Evolutionary conservation across 1,140 invertebrate species (phyloP).

Genomic region (Lepidotrigona ventralis): DNA sequence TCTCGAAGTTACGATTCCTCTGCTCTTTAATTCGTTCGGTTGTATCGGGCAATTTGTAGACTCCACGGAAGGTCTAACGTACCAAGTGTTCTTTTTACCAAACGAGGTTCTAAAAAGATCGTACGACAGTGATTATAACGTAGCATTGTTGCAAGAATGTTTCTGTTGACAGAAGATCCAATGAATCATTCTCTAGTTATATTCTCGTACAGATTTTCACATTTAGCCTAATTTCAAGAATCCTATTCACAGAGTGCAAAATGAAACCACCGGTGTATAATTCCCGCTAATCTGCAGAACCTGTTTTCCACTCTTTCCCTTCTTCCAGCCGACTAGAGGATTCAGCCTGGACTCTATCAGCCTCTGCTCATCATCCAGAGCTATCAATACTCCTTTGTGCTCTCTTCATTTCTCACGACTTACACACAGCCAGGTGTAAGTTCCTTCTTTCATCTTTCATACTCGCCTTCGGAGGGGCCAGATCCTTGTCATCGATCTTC

Average conservation of each 20-base stretch:
- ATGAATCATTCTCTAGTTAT: too few species aligned
- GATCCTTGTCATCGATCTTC: slow-evolving; percentile 36
- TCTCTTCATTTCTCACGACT: slow-evolving; percentile 30
- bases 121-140: too few species aligned
- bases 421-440: background rate
- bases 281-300: background rate
- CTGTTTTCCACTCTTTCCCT: background rate
- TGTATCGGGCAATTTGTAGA: background rate
- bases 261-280: background rate
- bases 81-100: background rate
- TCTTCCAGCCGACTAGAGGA: background rate
- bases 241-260: background rate
- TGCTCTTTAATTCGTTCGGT: background rate
- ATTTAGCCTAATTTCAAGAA: background rate
- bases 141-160: too few species aligned
- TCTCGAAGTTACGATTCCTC: background rate
- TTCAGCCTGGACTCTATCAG: background rate
- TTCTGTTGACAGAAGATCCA: too few species aligned
- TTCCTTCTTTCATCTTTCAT: background rate
- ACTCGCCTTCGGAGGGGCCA: background rate
- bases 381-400: slow-evolving; percentile 34
- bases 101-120: too few species aligned
- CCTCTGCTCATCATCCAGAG: background rate
- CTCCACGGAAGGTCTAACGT: background rate
- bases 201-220: too few species aligned